Percentiles rank a stretch among this genome's conserved stretches.
These are phyloP conservation scores for Toxotes chatareus DNA, from an alignment of 2,113 vertebrate genomes.

Conservation along the genomic window DNA sequence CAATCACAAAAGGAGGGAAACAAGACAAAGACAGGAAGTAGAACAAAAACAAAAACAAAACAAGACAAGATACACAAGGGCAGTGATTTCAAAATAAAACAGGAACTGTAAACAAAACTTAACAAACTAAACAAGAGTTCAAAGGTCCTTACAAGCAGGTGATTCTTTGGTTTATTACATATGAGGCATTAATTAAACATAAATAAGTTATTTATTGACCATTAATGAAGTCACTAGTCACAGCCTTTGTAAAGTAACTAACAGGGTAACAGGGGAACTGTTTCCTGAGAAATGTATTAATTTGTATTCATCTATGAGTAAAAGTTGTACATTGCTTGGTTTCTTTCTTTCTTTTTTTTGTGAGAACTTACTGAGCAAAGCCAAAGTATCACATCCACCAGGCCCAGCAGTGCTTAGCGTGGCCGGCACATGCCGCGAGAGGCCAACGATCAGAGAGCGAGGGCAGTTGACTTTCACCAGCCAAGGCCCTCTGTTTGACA, in stretches of 20 bases:
- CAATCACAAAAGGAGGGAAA: too few species aligned
- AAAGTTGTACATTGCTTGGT: background rate
- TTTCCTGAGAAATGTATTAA: background rate
- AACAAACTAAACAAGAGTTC: too few species aligned
- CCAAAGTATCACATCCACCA: constrained; percentile 1
- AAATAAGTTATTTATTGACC: background rate
- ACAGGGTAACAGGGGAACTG: background rate
- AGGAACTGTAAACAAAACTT: too few species aligned
- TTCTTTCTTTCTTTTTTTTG: background rate
- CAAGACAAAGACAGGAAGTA: too few species aligned
- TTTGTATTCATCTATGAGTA: background rate
- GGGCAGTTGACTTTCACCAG: constrained; percentile 66
- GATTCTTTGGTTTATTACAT: background rate
- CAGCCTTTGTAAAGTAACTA: background rate
- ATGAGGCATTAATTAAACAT: background rate
- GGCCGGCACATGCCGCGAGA: constrained; percentile 22
- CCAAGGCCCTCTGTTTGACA: constrained; percentile 77
- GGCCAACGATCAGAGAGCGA: constrained; percentile 31
- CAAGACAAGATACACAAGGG: too few species aligned
- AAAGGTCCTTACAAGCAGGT: too few species aligned
- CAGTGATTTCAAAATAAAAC: too few species aligned
- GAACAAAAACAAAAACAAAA: too few species aligned
- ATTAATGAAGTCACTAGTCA: background rate
- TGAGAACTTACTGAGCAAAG: background rate
- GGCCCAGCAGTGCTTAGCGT: background rate